phyloP scores from a whole-genome alignment of 2,888 invertebrate genomes.

The Idaea dimidiata region DNA sequence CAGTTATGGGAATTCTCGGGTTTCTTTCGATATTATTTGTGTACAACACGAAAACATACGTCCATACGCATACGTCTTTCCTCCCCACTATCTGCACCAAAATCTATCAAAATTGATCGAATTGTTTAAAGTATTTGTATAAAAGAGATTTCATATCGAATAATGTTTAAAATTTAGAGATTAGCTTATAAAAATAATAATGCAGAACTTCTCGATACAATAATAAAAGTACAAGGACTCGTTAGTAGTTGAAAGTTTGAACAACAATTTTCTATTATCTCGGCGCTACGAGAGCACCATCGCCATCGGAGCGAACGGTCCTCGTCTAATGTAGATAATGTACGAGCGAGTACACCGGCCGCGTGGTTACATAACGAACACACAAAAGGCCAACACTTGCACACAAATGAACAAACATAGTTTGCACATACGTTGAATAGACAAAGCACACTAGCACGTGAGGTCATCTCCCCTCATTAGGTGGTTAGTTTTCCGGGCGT shows the following conservation, averaged over 20 bases:
- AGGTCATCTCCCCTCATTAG: slow-evolving; percentile 82
- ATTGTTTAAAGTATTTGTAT: too few species aligned
- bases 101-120: too few species aligned
- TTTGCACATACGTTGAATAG: slow-evolving; percentile 66
- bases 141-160: too few species aligned
- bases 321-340: slow-evolving; percentile 42
- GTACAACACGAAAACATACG: too few species aligned
- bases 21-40: too few species aligned
- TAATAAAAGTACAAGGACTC: slow-evolving; percentile 32
- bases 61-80: too few species aligned
- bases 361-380: slow-evolving; percentile 59
- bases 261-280: slow-evolving; percentile 32
- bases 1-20: too few species aligned
- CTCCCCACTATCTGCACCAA: too few species aligned
- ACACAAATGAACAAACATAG: slow-evolving; percentile 65
- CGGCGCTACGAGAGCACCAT: slow-evolving; percentile 23
- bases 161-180: too few species aligned
- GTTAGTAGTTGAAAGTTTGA: slow-evolving; percentile 30
- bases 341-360: slow-evolving; percentile 38
- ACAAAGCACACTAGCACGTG: slow-evolving; percentile 76
- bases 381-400: slow-evolving; percentile 67
- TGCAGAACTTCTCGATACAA: slow-evolving; percentile 9
- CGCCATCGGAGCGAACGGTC: slow-evolving; percentile 31
- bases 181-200: neutral
- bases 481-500: slow-evolving; percentile 81